Conservation (phyloP, 2,888 invertebrate genomes). For the Synanthedon vespiformis region DNA sequence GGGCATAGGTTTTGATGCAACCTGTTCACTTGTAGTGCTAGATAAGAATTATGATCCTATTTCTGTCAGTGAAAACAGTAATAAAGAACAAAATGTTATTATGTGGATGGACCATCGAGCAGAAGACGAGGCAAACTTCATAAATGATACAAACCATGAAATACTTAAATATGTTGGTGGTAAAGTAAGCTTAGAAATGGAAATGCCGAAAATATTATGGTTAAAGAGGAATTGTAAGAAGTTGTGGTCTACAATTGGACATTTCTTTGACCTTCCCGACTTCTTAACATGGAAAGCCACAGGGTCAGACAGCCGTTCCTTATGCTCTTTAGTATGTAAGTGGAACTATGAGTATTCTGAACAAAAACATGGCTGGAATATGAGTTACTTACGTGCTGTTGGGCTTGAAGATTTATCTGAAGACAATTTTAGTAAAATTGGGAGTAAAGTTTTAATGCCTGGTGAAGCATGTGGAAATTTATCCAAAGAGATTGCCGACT, state of each 20-base stretch:
- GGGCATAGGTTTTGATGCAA: conserved; percentile 96
- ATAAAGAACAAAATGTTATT: conserved; percentile 82
- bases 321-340: conserved; percentile 94
- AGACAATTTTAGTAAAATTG: conserved; percentile 78
- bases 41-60: conserved; percentile 77
- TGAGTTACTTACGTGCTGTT: conserved; percentile 77
- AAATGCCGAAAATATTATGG: conserved; percentile 95
- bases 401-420: conserved; percentile 79
- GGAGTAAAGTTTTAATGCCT: conserved; percentile 75
- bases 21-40: conserved; percentile 90
- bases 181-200: conserved; percentile 95
- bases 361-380: conserved; percentile 76
- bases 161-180: conserved; percentile 90
- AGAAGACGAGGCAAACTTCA: conserved; percentile 79
- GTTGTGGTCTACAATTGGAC: conserved; percentile 78
- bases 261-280: conserved; percentile 93
- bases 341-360: conserved; percentile 87
- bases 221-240: conserved; percentile 79
- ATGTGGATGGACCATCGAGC: conserved; percentile 96
- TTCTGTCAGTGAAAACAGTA: conserved; percentile 76
- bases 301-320: conserved; percentile 78
- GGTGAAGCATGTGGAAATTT: conserved; percentile 80
- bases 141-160: conserved; percentile 81
- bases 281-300: conserved; percentile 95
- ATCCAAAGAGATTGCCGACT: conserved; percentile 72